Evolutionary conservation across 2,797 vertebrate genomes (phyloP).

Genomic region (Coregonus sp.): DNA sequence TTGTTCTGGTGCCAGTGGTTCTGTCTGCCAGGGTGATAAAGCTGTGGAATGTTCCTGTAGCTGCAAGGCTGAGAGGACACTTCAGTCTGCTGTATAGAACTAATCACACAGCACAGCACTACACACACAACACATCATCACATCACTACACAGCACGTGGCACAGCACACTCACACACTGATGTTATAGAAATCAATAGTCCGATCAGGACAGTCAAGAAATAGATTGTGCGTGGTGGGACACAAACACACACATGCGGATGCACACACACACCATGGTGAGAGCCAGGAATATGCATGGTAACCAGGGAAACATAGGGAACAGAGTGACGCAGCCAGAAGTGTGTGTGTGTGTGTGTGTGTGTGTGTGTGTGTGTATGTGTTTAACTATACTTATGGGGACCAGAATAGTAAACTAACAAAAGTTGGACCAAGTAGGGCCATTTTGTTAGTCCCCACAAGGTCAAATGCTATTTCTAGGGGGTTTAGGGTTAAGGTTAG

Average conservation of each 20-base stretch:
- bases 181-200: background rate
- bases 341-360: background rate
- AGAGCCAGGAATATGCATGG: constrained; percentile 1
- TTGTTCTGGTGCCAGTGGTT: constrained; percentile 33
- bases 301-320: constrained; percentile 27
- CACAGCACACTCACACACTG: background rate
- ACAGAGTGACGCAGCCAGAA: constrained; percentile 22
- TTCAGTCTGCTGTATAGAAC: background rate
- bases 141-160: too few relatives aligned
- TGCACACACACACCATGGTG: background rate
- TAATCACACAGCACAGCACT: background rate
- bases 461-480: too few relatives aligned
- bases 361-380: background rate
- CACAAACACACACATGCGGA: background rate
- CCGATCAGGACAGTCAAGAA: background rate
- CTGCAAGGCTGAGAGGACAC: constrained; percentile 37
- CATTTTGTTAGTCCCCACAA: too few relatives aligned
- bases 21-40: constrained; percentile 55
- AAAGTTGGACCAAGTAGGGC: too few relatives aligned
- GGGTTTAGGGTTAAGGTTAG: too few relatives aligned
- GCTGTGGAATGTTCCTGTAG: constrained; percentile 40
- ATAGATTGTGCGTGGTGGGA: background rate
- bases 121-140: background rate
- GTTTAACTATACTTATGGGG: too few relatives aligned
- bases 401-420: too few relatives aligned